Evolutionary conservation across 1,140 invertebrate species (phyloP).

Genomic region (Hyles vespertilio): DNA sequence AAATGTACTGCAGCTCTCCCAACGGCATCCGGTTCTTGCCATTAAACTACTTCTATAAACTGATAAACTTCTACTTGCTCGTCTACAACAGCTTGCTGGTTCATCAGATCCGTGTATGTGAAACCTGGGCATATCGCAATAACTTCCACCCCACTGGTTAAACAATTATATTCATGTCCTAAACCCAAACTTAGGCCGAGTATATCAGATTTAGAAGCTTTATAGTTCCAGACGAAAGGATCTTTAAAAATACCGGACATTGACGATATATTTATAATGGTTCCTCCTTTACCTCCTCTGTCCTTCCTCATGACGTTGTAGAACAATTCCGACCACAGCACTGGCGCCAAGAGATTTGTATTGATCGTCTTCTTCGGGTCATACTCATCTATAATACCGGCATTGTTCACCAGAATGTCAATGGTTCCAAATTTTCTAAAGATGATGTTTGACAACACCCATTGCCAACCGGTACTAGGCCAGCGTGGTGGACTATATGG

Average conservation of each 20-base stretch:
- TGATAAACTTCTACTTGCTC: neutral
- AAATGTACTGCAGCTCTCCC: neutral
- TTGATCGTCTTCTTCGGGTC: neutral
- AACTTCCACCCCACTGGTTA: neutral
- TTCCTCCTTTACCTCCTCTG: conserved; percentile 3
- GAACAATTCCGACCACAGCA: neutral
- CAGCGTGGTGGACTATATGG: too few species aligned
- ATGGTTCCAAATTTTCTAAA: neutral
- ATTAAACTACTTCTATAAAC: neutral
- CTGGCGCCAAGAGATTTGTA: neutral
- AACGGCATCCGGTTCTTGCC: neutral
- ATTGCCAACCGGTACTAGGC: too few species aligned
- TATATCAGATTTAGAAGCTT: neutral
- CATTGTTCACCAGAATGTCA: conserved; percentile 8
- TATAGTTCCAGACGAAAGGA: neutral
- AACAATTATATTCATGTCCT: neutral
- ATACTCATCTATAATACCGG: neutral
- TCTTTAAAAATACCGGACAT: neutral
- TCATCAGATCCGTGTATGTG: neutral
- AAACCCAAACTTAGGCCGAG: conserved; percentile 1
- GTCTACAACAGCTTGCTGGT: neutral
- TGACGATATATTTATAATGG: conserved; percentile 8
- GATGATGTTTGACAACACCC: conserved; percentile 15
- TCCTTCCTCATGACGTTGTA: conserved; percentile 1
- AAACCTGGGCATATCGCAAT: neutral